Conservation (phyloP, 37 sponge, comb jelly and placozoan genomes). For the Beroe ovata region DNA sequence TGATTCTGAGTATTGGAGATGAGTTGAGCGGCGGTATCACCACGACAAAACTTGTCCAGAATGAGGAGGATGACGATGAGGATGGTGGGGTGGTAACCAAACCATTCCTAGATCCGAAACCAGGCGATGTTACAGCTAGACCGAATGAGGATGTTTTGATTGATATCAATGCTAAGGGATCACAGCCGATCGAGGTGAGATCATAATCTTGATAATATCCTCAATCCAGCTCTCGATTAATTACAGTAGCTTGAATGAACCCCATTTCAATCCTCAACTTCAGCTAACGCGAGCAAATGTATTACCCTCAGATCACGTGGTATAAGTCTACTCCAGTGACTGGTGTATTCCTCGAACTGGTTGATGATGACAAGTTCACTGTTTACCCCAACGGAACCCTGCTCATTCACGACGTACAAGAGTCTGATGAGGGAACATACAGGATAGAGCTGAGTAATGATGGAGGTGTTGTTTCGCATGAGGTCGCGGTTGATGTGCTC, state of each 20-base stretch:
- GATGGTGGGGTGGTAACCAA: not conserved
- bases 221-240: no score
- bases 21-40: not conserved
- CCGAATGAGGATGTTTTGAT: not conserved
- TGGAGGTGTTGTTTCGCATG: not conserved
- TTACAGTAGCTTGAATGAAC: no score
- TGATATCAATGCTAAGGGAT: not conserved
- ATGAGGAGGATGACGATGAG: no score
- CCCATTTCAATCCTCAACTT: no score
- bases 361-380: not conserved
- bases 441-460: not conserved
- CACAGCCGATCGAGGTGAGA: not conserved
- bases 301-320: no score
- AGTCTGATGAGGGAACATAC: not conserved
- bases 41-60: not conserved
- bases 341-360: no score
- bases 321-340: no score
- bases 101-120: conserved; percentile 42
- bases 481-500: not conserved
- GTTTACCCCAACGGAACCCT: not conserved
- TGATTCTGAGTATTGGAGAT: not conserved
- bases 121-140: not conserved
- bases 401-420: not conserved
- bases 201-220: no score
- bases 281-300: no score